Evolutionary conservation across 1,140 invertebrate species (phyloP), one percentile per base, ranked within the genome.

Genomic region (Laupala kohalensis): DNA sequence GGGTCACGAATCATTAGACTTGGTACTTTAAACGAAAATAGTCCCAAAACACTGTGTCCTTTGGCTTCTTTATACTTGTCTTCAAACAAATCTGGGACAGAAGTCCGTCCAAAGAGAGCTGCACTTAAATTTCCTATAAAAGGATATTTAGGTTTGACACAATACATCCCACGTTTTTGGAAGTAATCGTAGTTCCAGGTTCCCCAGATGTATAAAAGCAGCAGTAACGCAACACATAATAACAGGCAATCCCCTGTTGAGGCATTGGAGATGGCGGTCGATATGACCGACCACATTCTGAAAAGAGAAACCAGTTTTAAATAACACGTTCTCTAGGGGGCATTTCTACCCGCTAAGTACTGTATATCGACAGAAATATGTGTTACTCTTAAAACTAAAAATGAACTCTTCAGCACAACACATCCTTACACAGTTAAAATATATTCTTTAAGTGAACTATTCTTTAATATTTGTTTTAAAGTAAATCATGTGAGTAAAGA

Each of bases 1-100:
- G 78, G 78, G 24, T 81, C 79, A 0, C 76, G 74, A 0, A 81
- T 1, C 23, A 81, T 6, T 0, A 82, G 9, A 0, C 12, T 64
- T 0, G 78, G 78, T 0, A 27, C 67, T 9, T 27, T 70, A 5
- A 78, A 64, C 15, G 76, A 69, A 63, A 76, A 80, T 5, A 78
- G 12, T 62, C 69, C 63, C 9, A 53, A 53, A 9, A 53, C 37
- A 13, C 37, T 19, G 37, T 53, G 37, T 19, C 37, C 37, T 53
- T 53, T 53, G 37, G 9, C 37, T 19, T 53, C 19, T 9, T 53
- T 19, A 19, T 53, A 53, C 9, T 13, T 2, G 37, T 53, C 37
- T 53, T 53, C 9, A 4, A 53, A 13, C 1, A 0, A 9, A 19
- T 53, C 37, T 4, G 37, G 9, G 37, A 53, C 9, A 19, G 37